Base-by-base conservation (phyloP, 2,888 invertebrate species). In the Melieria crassipennis region DNA sequence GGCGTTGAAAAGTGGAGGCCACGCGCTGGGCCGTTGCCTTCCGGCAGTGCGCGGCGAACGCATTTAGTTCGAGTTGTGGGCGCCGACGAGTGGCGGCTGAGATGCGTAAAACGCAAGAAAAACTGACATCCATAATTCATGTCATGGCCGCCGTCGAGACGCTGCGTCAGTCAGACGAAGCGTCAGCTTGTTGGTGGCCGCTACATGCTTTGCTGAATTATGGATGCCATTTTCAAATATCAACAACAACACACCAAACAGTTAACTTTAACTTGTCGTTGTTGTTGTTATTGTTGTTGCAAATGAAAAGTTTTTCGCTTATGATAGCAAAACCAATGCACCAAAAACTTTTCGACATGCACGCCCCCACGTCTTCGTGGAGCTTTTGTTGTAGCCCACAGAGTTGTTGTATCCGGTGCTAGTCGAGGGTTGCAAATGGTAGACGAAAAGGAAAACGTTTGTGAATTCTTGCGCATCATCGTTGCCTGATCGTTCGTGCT, bases 71-170 rank as follows among this genome's bases (percentile, higher is more conserved):
- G 50, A 10, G 50, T 9, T 9, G 1, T 50, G 3, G 50, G 11
- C 50, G 50, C 11, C 4, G 58, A 11, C 30, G 62, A 50, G 68
- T 45, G 62, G 46, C 43, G 13, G 45, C 50, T 46, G 43, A 57
- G 61, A 61, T 61, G 42, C 58, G 30, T n/a, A 7, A 30, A 56
- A 30, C 30, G 2, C 75, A 78, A 78, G 80, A 81, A 81, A 79
- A 78, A 82, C 81, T 77, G 82, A 77, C 79, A 81, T 78, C 80
- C 79, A 85, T 84, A 85, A 83, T 83, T 84, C 84, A 84, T 85
- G 74, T 69, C 67, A 10, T 56, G 52, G 45, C 48, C 3, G 30
- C 42, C 45, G 30, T 11, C 11, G 6, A 65, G 65, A 9, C 9
- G n/a, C 9, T 16, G 7, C 30, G 13, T 9, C 58, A 58, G 16